Percentiles rank a stretch among this genome's conserved stretches.
Conservation (phyloP, 37 sponge, comb jelly and placozoan genomes). For the Axinella damicornis region DNA sequence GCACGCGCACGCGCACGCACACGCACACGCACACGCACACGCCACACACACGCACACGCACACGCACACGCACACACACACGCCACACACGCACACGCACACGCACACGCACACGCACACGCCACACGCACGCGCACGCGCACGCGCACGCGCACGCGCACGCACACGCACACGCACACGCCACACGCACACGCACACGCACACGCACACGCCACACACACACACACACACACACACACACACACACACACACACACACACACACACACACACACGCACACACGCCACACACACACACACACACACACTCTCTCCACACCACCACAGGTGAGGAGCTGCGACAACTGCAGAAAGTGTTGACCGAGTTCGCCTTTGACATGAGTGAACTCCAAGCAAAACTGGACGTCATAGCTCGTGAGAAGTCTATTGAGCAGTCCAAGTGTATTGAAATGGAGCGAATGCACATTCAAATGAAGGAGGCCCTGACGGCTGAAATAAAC, state of each 20-base stretch:
- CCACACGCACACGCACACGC: neutral
- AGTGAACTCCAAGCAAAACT: conserved; percentile 34
- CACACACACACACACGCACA: conserved; percentile 24
- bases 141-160: conserved; percentile 18
- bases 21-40: neutral
- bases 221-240: too few relatives aligned
- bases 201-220: too few relatives aligned
- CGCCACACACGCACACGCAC: too few relatives aligned
- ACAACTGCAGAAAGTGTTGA: conserved; percentile 17
- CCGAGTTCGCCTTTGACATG: conserved; percentile 22
- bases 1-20: too few relatives aligned
- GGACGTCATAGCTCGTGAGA: conserved; percentile 35
- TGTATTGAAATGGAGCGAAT: conserved; percentile 39
- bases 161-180: conserved; percentile 9
- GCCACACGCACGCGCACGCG: neutral
- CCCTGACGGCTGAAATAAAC: conserved; percentile 27
- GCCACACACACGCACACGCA: conserved; percentile 25
- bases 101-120: neutral
- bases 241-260: neutral
- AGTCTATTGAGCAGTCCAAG: conserved; percentile 27
- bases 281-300: too few relatives aligned
- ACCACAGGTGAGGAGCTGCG: conserved; percentile 34
- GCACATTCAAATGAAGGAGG: conserved; percentile 50
- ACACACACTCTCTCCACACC: too few relatives aligned
- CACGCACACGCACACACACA: neutral